Evolutionary conservation across 2,113 vertebrate genomes (phyloP).

Genomic region (Cercopithecus mona): DNA sequence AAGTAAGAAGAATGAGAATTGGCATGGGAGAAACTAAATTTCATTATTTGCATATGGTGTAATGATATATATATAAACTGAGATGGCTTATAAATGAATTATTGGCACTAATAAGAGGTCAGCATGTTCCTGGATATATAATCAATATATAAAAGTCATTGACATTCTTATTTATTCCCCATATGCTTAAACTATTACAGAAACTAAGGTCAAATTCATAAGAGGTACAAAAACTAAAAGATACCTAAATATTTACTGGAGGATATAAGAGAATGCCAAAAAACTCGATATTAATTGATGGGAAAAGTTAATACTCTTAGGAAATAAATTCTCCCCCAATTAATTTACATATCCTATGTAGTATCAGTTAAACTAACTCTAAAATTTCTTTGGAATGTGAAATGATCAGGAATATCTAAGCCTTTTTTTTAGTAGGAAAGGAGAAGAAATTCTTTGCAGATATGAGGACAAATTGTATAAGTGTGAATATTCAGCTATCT

Average conservation of each 20-base stretch:
- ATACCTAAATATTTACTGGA: background rate
- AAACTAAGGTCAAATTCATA: background rate
- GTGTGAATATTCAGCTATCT: background rate
- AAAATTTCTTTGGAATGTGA: background rate
- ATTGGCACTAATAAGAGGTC: background rate
- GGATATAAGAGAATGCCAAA: background rate
- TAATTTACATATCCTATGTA: background rate
- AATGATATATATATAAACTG: background rate
- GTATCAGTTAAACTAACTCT: background rate
- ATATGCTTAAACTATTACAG: background rate
- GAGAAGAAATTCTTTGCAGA: background rate
- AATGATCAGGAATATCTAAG: background rate
- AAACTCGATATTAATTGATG: background rate
- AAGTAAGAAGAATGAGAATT: background rate
- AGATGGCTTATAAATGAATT: background rate
- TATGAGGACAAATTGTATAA: background rate
- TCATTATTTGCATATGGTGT: background rate
- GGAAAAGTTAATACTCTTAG: background rate
- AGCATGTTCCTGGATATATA: background rate
- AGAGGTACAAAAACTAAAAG: background rate
- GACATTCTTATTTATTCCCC: background rate
- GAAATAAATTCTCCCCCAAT: background rate
- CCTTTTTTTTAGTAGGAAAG: background rate
- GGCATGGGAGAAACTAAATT: background rate
- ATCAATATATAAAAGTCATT: too few relatives aligned